A percentile compares a stretch with the other conserved stretches of the same genome.
phyloP scores from a whole-genome alignment of 2,113 vertebrate genomes.

The Dunckerocampus dactyliophorus region DNA sequence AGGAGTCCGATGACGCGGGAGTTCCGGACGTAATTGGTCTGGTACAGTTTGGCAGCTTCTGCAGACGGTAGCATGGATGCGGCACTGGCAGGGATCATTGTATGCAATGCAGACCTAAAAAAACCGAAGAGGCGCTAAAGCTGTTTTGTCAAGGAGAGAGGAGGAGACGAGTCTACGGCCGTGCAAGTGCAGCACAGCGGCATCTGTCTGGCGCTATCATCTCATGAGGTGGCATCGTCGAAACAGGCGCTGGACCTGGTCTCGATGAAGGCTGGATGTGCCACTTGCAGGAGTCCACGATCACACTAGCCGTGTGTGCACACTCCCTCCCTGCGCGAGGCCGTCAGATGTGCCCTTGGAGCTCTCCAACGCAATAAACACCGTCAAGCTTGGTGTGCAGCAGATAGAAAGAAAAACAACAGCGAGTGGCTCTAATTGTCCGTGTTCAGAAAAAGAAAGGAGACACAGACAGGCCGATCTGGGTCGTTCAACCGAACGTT shows the following conservation, averaged over 20 bases:
- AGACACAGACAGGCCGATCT: slow-evolving; percentile 8
- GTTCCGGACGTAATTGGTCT: slow-evolving; percentile 93
- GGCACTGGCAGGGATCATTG: slow-evolving; percentile 74
- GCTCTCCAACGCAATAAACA: background rate
- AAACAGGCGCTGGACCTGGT: slow-evolving; percentile 18
- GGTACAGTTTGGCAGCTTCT: slow-evolving; percentile 93
- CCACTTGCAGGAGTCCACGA: slow-evolving; percentile 12
- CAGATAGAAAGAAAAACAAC: background rate
- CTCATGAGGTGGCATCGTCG: slow-evolving; percentile 57
- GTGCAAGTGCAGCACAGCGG: slow-evolving; percentile 41
- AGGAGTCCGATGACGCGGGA: slow-evolving; percentile 91
- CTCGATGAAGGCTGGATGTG: slow-evolving; percentile 4
- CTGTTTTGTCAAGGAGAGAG: slow-evolving; percentile 1
- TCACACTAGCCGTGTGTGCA: slow-evolving; percentile 10
- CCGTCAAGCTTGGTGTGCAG: background rate
- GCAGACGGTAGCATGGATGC: slow-evolving; percentile 87
- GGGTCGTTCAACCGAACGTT: slow-evolving; percentile 38
- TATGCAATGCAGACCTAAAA: too few relatives aligned
- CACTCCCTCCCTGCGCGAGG: slow-evolving; percentile 25
- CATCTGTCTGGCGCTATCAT: slow-evolving; percentile 55
- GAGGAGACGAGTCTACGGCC: slow-evolving; percentile 15
- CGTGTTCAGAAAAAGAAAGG: too few relatives aligned
- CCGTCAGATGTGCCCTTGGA: slow-evolving; percentile 47
- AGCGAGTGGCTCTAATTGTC: background rate
- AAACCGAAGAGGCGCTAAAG: slow-evolving; percentile 3